phyloP scores from a whole-genome alignment of 2,113 vertebrate genomes.

The Corythaixoides concolor region DNA sequence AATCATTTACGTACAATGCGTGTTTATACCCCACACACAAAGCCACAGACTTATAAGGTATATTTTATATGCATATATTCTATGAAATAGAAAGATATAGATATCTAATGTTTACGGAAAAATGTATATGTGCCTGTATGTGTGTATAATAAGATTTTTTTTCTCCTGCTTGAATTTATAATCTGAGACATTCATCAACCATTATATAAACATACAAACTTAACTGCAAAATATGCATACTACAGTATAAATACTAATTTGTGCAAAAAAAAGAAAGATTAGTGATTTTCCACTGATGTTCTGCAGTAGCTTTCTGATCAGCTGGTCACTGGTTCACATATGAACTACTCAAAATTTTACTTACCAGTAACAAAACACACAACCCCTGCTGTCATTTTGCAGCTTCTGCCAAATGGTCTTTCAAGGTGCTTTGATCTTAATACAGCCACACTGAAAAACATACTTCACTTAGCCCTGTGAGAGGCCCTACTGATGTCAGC shows the following conservation, averaged over 20 bases:
- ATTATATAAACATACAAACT: background rate
- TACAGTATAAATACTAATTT: background rate
- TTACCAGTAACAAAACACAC: background rate
- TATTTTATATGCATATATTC: constrained; percentile 46
- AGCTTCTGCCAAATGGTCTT: background rate
- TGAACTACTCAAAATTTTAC: background rate
- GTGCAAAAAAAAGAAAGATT: background rate
- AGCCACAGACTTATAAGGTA: constrained; percentile 3
- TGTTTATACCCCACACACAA: constrained; percentile 54
- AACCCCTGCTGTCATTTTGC: background rate
- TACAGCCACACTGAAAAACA: background rate
- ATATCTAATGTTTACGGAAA: background rate
- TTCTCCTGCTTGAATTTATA: background rate
- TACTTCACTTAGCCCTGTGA: background rate
- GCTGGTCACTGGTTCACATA: background rate
- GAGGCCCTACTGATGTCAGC: background rate
- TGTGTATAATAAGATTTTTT: background rate
- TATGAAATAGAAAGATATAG: constrained; percentile 16
- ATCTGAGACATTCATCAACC: background rate
- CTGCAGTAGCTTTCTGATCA: background rate
- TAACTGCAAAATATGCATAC: background rate
- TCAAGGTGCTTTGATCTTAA: background rate
- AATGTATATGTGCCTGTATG: constrained; percentile 9
- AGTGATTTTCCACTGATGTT: background rate
- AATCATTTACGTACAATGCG: constrained; percentile 67